Base-by-base conservation (phyloP, 2,113 vertebrate genomes). In the Tonatia bakeri region DNA sequence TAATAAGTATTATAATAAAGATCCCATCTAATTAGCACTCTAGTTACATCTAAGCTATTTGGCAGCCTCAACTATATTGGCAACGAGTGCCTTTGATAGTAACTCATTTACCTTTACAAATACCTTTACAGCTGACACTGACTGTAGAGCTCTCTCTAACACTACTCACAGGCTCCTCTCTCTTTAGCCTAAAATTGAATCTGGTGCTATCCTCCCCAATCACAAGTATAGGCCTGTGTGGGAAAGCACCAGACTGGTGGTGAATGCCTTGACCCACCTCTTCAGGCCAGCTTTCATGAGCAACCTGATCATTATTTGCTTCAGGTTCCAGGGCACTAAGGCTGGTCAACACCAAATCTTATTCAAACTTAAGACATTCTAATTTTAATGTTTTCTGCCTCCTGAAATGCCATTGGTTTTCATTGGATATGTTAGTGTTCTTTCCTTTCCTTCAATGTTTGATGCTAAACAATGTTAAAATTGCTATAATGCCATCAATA, bases 351-450 rank as follows among this genome's bases (percentile, higher is more conserved):
- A 95, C 50, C 43, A 94, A 88, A 83, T 91, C 79, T 77, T 87
- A 96, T 45, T 96, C 83, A 97, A 90, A 89, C 82, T 97, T 96
- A 93, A 94, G 80, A 94, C 38, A 93, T 77, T 96, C 95, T 95
- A 97, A 97, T 95, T 94, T 92, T 91, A 97, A 96, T 97, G 96
- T 87, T 97, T 98, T 95, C 93, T 97, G 91, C 61, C 75, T 96
- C 94, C 93, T 94, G 91, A 96, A 95, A 96, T 95, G 93, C 88
- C 91, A 96, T 94, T 94, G 94, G 84, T 96, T 97, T 96, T 79
- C 97, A 97, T 19, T 96, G 89, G 97, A 95, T 96, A 86, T 94
- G 81, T 82, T 97, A 96, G 77, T 96, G 86, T 87, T 97, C 94
- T 97, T 96, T 95, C 59, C 97, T 96, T 40, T 91, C 97, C 94